A percentile compares a stretch with the other conserved stretches of the same genome.
Evolutionary conservation across 2,888 invertebrate species (phyloP).

Genomic region (Eupithecia pulchellata): DNA sequence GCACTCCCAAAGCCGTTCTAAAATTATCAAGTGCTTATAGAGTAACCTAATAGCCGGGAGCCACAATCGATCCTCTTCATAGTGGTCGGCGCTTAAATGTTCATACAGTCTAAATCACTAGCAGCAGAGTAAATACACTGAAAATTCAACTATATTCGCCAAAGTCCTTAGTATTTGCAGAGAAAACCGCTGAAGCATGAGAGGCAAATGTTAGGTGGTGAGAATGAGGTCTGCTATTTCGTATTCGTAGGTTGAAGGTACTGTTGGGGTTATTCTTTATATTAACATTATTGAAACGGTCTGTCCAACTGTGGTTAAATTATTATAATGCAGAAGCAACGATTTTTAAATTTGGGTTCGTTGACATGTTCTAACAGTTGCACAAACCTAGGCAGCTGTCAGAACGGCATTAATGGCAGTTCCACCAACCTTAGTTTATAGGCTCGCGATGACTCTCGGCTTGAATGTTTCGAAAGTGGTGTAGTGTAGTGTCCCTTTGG

Average conservation of each 20-base stretch:
- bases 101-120: constrained; percentile 29
- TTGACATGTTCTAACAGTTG: no score
- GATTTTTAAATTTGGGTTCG: no score
- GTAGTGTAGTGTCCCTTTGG: no score
- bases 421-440: no score
- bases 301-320: no score
- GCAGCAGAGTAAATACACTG: constrained; percentile 1
- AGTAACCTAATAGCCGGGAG: constrained; percentile 68
- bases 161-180: background rate
- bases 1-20: constrained; percentile 56
- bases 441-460: no score
- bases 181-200: background rate
- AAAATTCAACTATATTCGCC: background rate
- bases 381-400: no score
- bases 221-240: background rate
- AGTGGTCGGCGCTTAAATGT: constrained; percentile 31
- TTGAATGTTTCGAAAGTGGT: no score
- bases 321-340: no score
- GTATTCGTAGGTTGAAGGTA: background rate
- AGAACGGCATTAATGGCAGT: no score
- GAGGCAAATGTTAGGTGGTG: background rate
- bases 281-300: no score
- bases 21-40: constrained; percentile 69
- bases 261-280: no score
- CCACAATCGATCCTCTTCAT: constrained; percentile 56